Evolutionary conservation across 2,888 invertebrate genomes (phyloP).

Genomic region (Hemicrepidius hirtus): DNA sequence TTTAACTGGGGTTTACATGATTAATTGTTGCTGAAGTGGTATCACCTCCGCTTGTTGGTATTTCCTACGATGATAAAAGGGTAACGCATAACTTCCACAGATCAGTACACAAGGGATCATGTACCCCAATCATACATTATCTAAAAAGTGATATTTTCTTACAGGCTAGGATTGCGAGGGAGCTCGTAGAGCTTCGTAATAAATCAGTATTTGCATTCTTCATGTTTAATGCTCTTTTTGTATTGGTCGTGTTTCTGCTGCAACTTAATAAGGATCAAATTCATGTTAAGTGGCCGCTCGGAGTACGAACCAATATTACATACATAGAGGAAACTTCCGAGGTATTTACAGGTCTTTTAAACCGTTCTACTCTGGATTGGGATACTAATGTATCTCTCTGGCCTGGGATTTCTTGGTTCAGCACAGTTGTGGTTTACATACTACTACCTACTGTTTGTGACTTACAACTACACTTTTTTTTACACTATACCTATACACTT

Average conservation of each 20-base stretch:
- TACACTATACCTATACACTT: conserved; percentile 36
- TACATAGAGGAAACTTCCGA: conserved; percentile 94
- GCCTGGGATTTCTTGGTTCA: conserved; percentile 61
- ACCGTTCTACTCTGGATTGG: conserved; percentile 58
- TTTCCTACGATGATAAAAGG: not conserved
- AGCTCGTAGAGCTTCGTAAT: conserved; percentile 96
- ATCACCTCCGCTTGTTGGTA: not conserved
- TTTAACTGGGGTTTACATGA: conserved; percentile 68
- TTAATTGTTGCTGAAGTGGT: conserved; percentile 49
- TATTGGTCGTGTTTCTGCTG: conserved; percentile 98
- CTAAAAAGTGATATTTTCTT: conserved; percentile 69
- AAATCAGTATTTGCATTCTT: conserved; percentile 98
- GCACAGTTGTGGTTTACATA: conserved; percentile 48
- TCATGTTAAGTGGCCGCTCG: conserved; percentile 97
- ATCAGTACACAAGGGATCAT: conserved; percentile 67
- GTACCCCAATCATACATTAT: conserved; percentile 77
- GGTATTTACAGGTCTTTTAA: conserved; percentile 74
- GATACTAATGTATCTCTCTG: conserved; percentile 68
- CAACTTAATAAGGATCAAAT: conserved; percentile 99
- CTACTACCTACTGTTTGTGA: conserved; percentile 46
- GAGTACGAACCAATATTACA: conserved; percentile 95
- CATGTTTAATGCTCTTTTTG: conserved; percentile 99
- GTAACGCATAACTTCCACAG: conserved; percentile 18
- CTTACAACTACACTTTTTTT: conserved; percentile 38
- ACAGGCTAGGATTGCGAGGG: conserved; percentile 91